Evolutionary conservation across 2,113 vertebrate species (phyloP), one percentile per base, ranked within the genome.

Genomic region (Campylorhamphus procurvoides): DNA sequence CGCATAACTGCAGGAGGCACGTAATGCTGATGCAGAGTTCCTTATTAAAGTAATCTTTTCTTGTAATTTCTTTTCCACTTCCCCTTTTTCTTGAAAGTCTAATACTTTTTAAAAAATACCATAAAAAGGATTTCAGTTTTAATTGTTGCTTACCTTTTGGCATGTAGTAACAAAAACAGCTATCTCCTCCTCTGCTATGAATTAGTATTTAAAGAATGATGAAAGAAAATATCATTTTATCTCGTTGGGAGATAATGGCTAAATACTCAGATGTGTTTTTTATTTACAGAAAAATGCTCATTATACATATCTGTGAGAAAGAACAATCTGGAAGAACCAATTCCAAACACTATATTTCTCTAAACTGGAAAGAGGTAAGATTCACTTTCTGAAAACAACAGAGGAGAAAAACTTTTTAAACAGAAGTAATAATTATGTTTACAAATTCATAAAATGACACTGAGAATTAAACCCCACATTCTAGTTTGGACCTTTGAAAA

Each of bases 311-410:
- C 58, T 97, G 94, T 95, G 72, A 88, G 39, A 96, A 97, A 66
- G 86, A 97, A 63, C 63, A 77, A 47, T 33, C 92, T 59, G 88
- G 77, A 40, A 90, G 82, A n/a, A 83, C n/a, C 35, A 88, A n/a
- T n/a, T 95, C 95, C 49, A 97, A 97, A 87, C 96, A 97, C 77
- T 96, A 31, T n/a, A 79, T 99, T 85, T 96, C 97, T 69, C 91
- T 99, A 47, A 96, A 95, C 87, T 97, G 99, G 87, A 97, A 97
- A 92, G 97, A 98, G 98, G 99, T 99, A 96, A 78, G 90, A 85
- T 33, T 76, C 8, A 73, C 12, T 83, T 93, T 80, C 47, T 91
- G 58, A 37, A 79, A 86, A 67, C 4, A 60, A 27, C 3, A 1
- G 16, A 60, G 29, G 49, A 64, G n/a, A 69, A 93, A 81, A 8